These are phyloP conservation scores for Phania funesta DNA, from an alignment of 2,888 invertebrate genomes.

Conservation along the genomic window DNA sequence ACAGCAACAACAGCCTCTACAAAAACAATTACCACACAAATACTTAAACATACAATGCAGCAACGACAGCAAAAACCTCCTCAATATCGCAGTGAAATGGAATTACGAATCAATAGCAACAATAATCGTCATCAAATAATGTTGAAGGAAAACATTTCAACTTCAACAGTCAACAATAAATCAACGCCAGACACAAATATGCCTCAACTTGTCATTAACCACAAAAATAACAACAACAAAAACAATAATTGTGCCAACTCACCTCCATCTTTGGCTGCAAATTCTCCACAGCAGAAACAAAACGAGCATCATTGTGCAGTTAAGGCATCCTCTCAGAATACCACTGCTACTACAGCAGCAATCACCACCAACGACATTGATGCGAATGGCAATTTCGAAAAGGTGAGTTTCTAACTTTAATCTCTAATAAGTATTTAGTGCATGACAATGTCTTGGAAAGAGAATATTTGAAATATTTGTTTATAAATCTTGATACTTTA, in stretches of 20 bases:
- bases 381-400: conserved; percentile 71
- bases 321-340: conserved; percentile 28
- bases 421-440: conserved; percentile 15
- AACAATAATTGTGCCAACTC: conserved; percentile 67
- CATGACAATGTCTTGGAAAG: background rate
- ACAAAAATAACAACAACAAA: conserved; percentile 67
- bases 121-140: conserved; percentile 68
- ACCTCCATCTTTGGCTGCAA: conserved; percentile 37
- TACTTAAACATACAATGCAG: conserved; percentile 67
- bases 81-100: conserved; percentile 76
- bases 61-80: conserved; percentile 64
- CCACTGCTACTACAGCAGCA: conserved; percentile 30
- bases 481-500: background rate
- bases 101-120: conserved; percentile 75
- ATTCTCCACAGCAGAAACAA: conserved; percentile 37
- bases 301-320: conserved; percentile 1
- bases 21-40: conserved; percentile 75
- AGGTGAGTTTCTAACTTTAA: conserved; percentile 70
- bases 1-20: conserved; percentile 73
- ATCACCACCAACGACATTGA: conserved; percentile 62
- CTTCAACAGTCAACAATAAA: conserved; percentile 66
- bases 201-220: conserved; percentile 56
- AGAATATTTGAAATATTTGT: conserved; percentile 27
- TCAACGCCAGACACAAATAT: conserved; percentile 62
- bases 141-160: conserved; percentile 67